A percentile compares a stretch with the other conserved stretches of the same genome.
phyloP scores from a whole-genome alignment of 2,888 invertebrate species.

The Dicyrtoma fusca region DNA sequence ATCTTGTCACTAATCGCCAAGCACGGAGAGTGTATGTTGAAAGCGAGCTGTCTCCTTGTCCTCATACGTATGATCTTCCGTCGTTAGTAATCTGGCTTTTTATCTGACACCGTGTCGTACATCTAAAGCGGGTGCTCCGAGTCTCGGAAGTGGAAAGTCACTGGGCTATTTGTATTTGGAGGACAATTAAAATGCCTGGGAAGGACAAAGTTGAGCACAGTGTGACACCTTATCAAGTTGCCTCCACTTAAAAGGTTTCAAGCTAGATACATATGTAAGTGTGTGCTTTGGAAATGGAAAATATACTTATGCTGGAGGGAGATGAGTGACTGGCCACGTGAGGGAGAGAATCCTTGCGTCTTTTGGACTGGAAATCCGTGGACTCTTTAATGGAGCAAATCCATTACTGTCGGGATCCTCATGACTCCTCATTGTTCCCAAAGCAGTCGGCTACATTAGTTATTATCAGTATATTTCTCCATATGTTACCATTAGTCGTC shows the following conservation, averaged over 20 bases:
- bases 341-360: neutral
- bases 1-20: no score
- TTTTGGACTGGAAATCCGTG: neutral
- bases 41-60: neutral
- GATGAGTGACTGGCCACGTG: neutral
- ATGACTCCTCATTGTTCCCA: neutral
- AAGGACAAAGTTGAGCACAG: no score
- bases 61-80: no score
- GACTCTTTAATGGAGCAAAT: conserved; percentile 3
- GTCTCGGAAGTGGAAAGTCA: no score
- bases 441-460: conserved; percentile 4
- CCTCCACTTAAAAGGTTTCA: conserved; percentile 17
- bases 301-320: neutral
- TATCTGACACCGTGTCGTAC: no score
- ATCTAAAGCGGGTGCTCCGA: no score
- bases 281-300: no score
- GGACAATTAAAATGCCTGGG: no score
- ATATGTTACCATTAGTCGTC: neutral
- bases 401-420: neutral
- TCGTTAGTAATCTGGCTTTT: no score
- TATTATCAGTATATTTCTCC: neutral
- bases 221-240: neutral
- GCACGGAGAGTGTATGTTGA: no score
- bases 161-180: no score
- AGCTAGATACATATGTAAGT: no score